Percentiles rank a stretch among this genome's conserved stretches.
Conservation (phyloP, 2,113 vertebrate genomes). For the Blennius ocellaris region DNA sequence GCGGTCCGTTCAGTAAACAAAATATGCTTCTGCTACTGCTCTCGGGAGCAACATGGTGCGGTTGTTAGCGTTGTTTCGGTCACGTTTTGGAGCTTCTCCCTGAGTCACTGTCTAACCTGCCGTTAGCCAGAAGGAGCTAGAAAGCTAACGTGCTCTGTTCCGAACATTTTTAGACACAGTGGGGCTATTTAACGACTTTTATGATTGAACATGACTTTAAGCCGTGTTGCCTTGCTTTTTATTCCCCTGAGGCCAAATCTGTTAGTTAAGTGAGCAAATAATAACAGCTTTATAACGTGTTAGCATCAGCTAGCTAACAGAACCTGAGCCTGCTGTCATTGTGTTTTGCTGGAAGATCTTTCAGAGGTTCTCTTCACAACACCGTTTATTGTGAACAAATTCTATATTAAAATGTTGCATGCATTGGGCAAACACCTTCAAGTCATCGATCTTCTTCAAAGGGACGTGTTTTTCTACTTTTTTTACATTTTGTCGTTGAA, state of each 20-base stretch:
- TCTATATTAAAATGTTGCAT: no score
- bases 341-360: neutral
- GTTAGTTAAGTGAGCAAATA: neutral
- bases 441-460: no score
- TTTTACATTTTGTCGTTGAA: no score
- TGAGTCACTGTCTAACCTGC: slow-evolving; percentile 59
- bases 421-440: no score
- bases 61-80: neutral
- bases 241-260: fast-evolving
- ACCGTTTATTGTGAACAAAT: no score
- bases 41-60: neutral
- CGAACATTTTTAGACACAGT: no score
- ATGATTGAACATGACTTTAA: fast-evolving
- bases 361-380: no score
- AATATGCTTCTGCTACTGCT: fast-evolving
- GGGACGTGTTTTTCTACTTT: no score
- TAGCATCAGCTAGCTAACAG: slow-evolving; percentile 48
- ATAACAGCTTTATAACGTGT: neutral
- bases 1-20: fast-evolving
- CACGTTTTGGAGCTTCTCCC: slow-evolving; percentile 26
- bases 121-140: slow-evolving; percentile 29
- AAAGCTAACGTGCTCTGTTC: slow-evolving; percentile 23
- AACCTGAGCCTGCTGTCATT: slow-evolving; percentile 14
- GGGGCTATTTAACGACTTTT: neutral
- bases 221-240: no score